Base-by-base conservation (phyloP, 2,797 vertebrate species). In the Xenentodon cancila region DNA sequence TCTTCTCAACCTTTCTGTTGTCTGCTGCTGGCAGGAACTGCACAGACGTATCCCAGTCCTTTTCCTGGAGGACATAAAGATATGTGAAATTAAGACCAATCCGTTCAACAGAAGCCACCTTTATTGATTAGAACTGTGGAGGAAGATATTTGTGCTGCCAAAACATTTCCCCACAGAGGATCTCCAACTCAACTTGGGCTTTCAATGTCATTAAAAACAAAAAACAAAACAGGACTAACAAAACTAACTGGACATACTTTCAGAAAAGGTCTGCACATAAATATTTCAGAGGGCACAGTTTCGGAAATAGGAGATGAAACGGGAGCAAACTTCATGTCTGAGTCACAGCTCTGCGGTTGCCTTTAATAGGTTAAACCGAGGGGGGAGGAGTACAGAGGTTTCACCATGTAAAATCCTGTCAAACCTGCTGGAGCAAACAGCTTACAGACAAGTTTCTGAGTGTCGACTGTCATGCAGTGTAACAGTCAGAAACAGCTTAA, bases 21-120 rank as follows among this genome's bases (percentile, higher is more conserved):
- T 98, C 93, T 1, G 95, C 91, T 0, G 92, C 94, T 0, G 95
- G 96, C 68, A 99, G 87, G 77, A 99, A 98, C 60, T 97, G 95
- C 74, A 97, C 91, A 0, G 84, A 64, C n/a, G 84, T 55, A 15
- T 92, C 92, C 92, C 90, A 92, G 34, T 93, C 90, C 66, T 68
- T 84, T 27, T 82, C 88, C 93, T 94, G 89, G 73, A 93, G 82
- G 79, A 92, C 88, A 58, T 6, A 79, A 11, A 58, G 7, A 21
- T 43, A 9, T 1, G 5, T 2, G 3, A 59, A 64, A 21, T 6
- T 34, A 3, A 11, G 20, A 59, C 21, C 7, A 40, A 32, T 9
- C 32, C 19, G 3, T 32, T 7, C 43, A 43, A 42, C 34, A 37
- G 34, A 13, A 12, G 34, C 34, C 9, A 11, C 34, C 2, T 11